These are phyloP conservation scores for Corynorhinus townsendii DNA, from an alignment of 2,113 vertebrate genomes.

Conservation along the genomic window DNA sequence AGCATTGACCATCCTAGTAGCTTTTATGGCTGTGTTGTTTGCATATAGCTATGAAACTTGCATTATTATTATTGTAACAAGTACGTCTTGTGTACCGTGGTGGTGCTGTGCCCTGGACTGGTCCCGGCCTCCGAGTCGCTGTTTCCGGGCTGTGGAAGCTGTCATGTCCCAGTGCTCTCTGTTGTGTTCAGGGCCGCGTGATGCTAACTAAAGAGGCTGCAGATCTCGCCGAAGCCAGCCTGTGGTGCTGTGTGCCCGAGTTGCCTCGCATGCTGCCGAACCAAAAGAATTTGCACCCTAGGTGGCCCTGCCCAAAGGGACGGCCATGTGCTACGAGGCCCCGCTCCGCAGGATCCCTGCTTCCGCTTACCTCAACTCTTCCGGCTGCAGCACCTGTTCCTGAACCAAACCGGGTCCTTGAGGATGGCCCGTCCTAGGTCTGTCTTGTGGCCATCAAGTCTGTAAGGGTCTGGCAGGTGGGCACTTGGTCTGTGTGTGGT, in stretches of 20 bases:
- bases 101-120: conserved; percentile 68
- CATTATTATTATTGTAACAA: conserved; percentile 69
- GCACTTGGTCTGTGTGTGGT: conserved; percentile 76
- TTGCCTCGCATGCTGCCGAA: conserved; percentile 81
- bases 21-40: conserved; percentile 75
- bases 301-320: conserved; percentile 51
- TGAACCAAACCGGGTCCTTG: background rate
- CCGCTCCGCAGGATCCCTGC: conserved; percentile 80
- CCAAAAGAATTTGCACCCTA: conserved; percentile 78
- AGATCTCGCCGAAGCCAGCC: conserved; percentile 76
- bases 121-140: conserved; percentile 73
- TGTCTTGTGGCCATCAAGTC: conserved; percentile 68
- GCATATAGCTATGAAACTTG: conserved; percentile 78
- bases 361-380: conserved; percentile 85
- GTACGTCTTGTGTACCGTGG: conserved; percentile 62
- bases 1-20: conserved; percentile 77
- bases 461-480: conserved; percentile 77
- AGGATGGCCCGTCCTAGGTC: conserved; percentile 59
- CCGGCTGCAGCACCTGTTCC: conserved; percentile 76
- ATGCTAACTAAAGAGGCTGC: conserved; percentile 78
- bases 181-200: conserved; percentile 70
- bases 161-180: conserved; percentile 64
- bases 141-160: conserved; percentile 75
- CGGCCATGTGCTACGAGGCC: conserved; percentile 15
- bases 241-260: conserved; percentile 74